Conservation (phyloP, 2,797 vertebrate species). For the Pipistrellus kuhlii region DNA sequence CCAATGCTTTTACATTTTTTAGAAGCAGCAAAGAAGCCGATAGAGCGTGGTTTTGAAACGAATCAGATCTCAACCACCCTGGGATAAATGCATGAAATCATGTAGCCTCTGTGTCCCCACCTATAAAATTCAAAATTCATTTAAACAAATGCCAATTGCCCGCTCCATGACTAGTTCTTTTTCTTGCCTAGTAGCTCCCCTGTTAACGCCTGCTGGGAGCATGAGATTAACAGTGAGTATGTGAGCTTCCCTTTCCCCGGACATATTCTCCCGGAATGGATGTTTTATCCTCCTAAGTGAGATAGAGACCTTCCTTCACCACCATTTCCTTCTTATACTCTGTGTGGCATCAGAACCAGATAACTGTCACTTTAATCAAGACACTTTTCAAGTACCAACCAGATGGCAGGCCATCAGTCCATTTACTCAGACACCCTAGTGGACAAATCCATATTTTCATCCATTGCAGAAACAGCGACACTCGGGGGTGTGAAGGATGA, state of each 20-base stretch:
- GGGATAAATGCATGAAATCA: neutral
- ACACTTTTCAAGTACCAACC: neutral
- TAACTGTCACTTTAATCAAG: constrained; percentile 23
- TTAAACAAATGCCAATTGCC: neutral
- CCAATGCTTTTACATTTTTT: neutral
- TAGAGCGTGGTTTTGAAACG: neutral
- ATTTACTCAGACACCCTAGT: neutral
- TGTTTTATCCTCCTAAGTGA: neutral
- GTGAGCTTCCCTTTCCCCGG: neutral
- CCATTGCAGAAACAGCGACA: neutral
- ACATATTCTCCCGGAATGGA: neutral
- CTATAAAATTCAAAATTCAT: neutral
- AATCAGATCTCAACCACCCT: neutral
- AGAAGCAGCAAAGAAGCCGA: neutral
- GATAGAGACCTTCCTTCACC: neutral
- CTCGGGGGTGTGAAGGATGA: neutral
- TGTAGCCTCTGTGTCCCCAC: neutral
- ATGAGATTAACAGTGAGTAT: too few relatives aligned
- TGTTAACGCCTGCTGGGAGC: accelerated
- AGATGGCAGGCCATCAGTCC: neutral
- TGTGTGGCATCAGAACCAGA: neutral
- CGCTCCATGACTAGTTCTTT: neutral
- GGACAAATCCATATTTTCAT: neutral
- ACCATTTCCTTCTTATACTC: neutral
- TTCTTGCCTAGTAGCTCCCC: too few relatives aligned